Conservation (phyloP, 2,888 invertebrate genomes). For the Kuschelorhynchus macadamiae region DNA sequence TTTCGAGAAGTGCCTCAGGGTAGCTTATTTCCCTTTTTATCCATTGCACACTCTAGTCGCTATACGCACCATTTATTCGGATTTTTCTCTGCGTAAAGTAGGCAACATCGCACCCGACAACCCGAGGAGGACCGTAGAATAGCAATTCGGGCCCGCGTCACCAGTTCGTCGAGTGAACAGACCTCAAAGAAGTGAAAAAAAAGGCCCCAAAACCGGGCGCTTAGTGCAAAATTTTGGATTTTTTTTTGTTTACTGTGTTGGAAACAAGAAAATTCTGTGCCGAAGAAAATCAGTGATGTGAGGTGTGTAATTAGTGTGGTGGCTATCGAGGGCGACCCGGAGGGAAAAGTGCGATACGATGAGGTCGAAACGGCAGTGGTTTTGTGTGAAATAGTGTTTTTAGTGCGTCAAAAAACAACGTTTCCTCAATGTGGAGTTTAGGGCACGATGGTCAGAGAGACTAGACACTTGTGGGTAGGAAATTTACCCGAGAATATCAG, state of each 20-base stretch:
- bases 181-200: slow-evolving; percentile 46
- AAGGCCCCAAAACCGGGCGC: slow-evolving; percentile 37
- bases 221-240: slow-evolving; percentile 41
- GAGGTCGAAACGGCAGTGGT: slow-evolving; percentile 37
- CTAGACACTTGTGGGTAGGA: slow-evolving; percentile 99
- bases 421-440: slow-evolving; percentile 92
- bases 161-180: slow-evolving; percentile 60
- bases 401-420: slow-evolving; percentile 71
- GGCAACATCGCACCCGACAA: slow-evolving; percentile 36
- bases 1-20: too few species aligned
- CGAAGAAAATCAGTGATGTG: slow-evolving; percentile 51
- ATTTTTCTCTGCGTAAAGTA: slow-evolving; percentile 23
- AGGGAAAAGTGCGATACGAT: slow-evolving; percentile 34
- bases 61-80: slow-evolving; percentile 9
- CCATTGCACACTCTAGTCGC: too few species aligned
- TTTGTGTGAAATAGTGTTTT: slow-evolving; percentile 63
- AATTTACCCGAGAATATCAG: slow-evolving; percentile 99
- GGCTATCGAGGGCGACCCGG: slow-evolving; percentile 58
- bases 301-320: slow-evolving; percentile 49
- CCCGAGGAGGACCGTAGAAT: slow-evolving; percentile 62
- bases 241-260: slow-evolving; percentile 16
- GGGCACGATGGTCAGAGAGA: slow-evolving; percentile 99
- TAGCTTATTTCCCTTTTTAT: too few species aligned
- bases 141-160: slow-evolving; percentile 60
- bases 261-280: slow-evolving; percentile 29